These are phyloP conservation scores for Siniperca obscura DNA, from an alignment of 2,797 vertebrate species.

Conservation along the genomic window DNA sequence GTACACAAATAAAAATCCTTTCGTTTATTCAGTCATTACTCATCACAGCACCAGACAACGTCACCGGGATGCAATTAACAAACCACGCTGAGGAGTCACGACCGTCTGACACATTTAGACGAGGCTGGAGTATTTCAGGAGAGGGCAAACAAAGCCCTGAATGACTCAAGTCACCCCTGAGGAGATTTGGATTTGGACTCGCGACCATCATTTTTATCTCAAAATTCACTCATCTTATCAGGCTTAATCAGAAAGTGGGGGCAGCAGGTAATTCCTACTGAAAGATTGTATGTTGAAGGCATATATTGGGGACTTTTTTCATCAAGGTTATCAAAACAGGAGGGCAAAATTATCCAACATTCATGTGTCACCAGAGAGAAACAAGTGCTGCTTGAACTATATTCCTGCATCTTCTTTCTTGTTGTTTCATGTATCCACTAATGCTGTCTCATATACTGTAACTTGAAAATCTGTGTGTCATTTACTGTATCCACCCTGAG, in stretches of 20 bases:
- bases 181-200: slow-evolving; percentile 21
- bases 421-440: too few species aligned
- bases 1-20: neutral
- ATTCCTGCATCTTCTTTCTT: too few species aligned
- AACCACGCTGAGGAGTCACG: slow-evolving; percentile 34
- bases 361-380: too few species aligned
- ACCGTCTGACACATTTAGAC: slow-evolving; percentile 40
- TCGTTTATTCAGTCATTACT: slow-evolving; percentile 30
- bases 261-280: neutral
- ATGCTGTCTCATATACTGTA: too few species aligned
- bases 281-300: neutral
- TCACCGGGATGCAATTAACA: slow-evolving; percentile 31
- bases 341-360: too few species aligned
- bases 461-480: neutral
- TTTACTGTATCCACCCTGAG: neutral
- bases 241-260: neutral
- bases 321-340: neutral
- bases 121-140: slow-evolving; percentile 33
- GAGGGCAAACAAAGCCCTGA: slow-evolving; percentile 31
- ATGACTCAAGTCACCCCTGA: slow-evolving; percentile 51
- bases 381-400: too few species aligned
- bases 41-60: slow-evolving; percentile 17
- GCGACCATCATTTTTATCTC: slow-evolving; percentile 7
- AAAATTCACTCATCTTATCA: neutral
- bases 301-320: too few species aligned